Base-by-base conservation (phyloP, 2,797 vertebrate species). In the Sciurus vulgaris region DNA sequence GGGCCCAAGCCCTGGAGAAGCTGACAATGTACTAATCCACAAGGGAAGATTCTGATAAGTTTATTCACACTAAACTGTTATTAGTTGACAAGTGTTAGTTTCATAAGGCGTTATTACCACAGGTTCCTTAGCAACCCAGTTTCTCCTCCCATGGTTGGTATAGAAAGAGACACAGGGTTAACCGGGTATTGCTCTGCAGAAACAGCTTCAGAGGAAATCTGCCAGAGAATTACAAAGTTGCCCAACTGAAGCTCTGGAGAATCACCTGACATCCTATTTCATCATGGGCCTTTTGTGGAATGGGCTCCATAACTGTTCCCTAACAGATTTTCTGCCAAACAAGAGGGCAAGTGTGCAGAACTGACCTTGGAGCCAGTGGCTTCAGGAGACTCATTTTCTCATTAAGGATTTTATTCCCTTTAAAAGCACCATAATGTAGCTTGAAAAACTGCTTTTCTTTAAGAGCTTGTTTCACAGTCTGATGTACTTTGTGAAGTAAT, bases 341-440 rank as follows among this genome's bases (percentile, higher is more conserved):
- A n/a, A 91, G 84, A 91, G 63, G 89, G 77, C 96, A 94, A 76
- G 35, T 89, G 73, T 89, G 61, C 38, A 56, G 30, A 59, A 14
- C 84, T 97, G 92, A 96, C 97, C 95, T 95, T 87, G 81, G 72
- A 95, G 86, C 61, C 91, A 22, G 44, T 38, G 67, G 81, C 77
- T 95, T 91, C 91, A 59, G 59, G 89, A 97, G 95, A 91, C 67
- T 96, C 91, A 65, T 96, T 89, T 96, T 96, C 96, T 97, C 94
- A 93, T 96, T 97, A 96, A 96, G 89, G 67, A 89, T 94, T 96
- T 95, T 95, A 95, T 95, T 97, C 72, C 86, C 86, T 96, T 93
- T 95, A 87, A 96, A 97, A 98, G 89, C 93, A 95, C 86, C 76
- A 28, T 94, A 91, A 97, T 93, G 65, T 81, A 94, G 56, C 83